Evolutionary conservation across 2,797 vertebrate genomes (phyloP).

Genomic region (Natrix natrix): DNA sequence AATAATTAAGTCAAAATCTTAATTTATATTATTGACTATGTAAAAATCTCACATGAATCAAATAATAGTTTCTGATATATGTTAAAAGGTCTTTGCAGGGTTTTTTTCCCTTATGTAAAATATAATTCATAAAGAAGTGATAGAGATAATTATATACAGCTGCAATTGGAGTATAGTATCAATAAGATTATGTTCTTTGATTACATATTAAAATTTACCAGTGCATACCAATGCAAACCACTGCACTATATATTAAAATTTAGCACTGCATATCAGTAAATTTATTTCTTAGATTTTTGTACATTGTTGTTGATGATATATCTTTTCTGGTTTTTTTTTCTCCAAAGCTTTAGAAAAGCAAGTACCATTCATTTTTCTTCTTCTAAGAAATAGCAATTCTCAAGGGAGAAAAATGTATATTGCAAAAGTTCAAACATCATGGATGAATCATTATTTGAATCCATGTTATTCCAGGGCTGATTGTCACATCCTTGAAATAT

Average conservation of each 20-base stretch:
- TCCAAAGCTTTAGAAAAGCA: not conserved
- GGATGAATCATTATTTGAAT: not conserved
- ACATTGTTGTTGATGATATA: not conserved
- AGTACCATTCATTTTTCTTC: not conserved
- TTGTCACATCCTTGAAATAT: not conserved
- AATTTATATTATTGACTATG: constrained; percentile 39
- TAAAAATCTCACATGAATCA: constrained; percentile 32
- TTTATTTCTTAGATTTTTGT: not conserved
- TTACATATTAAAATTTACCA: not conserved
- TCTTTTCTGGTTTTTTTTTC: not conserved
- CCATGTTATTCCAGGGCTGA: not conserved
- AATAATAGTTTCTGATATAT: constrained; percentile 12
- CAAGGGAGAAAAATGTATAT: not conserved
- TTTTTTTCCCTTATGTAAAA: constrained; percentile 14
- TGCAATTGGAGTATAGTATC: not conserved
- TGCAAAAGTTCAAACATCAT: not conserved
- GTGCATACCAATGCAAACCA: not conserved
- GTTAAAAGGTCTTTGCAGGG: not conserved
- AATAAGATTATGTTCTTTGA: not conserved
- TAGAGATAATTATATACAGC: constrained; percentile 10
- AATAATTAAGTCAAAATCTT: constrained; percentile 45
- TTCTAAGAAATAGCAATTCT: not conserved
- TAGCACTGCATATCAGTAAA: not conserved
- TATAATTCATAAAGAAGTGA: constrained; percentile 10
- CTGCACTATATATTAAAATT: not conserved